phyloP scores from a whole-genome alignment of 1,140 invertebrate species.

The Trichonephila clavata region DNA sequence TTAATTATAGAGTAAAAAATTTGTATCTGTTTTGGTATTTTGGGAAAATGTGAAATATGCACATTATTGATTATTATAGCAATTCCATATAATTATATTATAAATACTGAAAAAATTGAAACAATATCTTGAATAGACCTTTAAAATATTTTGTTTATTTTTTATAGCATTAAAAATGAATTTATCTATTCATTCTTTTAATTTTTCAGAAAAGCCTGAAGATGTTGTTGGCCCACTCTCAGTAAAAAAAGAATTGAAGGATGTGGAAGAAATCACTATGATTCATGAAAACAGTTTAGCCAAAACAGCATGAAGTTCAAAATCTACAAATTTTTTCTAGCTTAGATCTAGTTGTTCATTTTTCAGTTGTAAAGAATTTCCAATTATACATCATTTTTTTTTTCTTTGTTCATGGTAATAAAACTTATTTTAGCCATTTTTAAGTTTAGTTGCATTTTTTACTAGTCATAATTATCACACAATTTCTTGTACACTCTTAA shows the following conservation, averaged over 20 bases:
- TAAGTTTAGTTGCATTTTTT: neutral
- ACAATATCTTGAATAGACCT: too few species aligned
- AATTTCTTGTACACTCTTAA: too few species aligned
- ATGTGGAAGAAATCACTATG: neutral
- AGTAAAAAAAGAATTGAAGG: neutral
- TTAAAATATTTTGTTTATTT: neutral
- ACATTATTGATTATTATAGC: too few species aligned
- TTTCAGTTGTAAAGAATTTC: conserved; percentile 12
- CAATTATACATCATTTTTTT: neutral
- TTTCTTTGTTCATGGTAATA: conserved; percentile 12
- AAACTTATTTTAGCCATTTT: conserved; percentile 45
- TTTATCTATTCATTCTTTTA: neutral
- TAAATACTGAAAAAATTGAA: too few species aligned
- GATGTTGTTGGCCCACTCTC: conserved; percentile 14
- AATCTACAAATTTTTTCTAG: neutral
- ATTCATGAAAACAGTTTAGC: neutral
- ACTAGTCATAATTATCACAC: too few species aligned
- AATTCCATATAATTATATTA: too few species aligned
- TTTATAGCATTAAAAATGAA: neutral
- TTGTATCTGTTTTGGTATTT: too few species aligned
- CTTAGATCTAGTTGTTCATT: conserved; percentile 14
- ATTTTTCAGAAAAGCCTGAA: neutral
- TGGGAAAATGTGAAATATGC: too few species aligned
- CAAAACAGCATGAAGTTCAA: neutral
- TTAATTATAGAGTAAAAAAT: too few species aligned